Evolutionary conservation across 1,140 invertebrate genomes (phyloP).

Genomic region (Pararge aegeria): DNA sequence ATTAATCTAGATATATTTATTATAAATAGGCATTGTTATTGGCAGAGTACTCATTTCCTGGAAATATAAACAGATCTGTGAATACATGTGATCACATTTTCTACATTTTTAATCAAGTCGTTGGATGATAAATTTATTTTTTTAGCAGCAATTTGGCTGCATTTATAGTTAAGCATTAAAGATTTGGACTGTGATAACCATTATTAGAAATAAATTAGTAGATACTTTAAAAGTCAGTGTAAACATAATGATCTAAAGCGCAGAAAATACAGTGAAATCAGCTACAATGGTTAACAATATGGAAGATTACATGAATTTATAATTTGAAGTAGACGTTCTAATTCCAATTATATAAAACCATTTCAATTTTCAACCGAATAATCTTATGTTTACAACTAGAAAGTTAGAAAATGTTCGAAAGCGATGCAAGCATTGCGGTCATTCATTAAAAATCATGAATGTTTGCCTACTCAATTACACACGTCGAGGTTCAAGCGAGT

Average conservation of each 20-base stretch:
- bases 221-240: not conserved
- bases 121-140: too few relatives aligned
- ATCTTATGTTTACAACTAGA: constrained; percentile 64
- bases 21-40: constrained; percentile 3
- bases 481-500: constrained; percentile 38
- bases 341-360: constrained; percentile 41
- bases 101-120: too few relatives aligned
- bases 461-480: constrained; percentile 49
- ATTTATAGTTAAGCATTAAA: too few relatives aligned
- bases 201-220: not conserved
- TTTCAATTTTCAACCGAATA: constrained; percentile 47
- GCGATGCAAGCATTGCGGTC: constrained; percentile 39
- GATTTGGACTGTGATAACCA: too few relatives aligned
- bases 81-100: too few relatives aligned
- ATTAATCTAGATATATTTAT: constrained; percentile 6
- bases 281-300: constrained; percentile 16
- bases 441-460: constrained; percentile 53
- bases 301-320: constrained; percentile 17
- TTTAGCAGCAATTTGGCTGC: too few relatives aligned
- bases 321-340: constrained; percentile 27
- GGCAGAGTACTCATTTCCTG: not conserved
- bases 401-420: constrained; percentile 49
- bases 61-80: too few relatives aligned
- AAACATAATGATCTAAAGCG: not conserved
- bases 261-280: constrained; percentile 17